Evolutionary conservation across 2,797 vertebrate species (phyloP), one percentile per base, ranked within the genome.

Genomic region (Syngnathus rostellatus): DNA sequence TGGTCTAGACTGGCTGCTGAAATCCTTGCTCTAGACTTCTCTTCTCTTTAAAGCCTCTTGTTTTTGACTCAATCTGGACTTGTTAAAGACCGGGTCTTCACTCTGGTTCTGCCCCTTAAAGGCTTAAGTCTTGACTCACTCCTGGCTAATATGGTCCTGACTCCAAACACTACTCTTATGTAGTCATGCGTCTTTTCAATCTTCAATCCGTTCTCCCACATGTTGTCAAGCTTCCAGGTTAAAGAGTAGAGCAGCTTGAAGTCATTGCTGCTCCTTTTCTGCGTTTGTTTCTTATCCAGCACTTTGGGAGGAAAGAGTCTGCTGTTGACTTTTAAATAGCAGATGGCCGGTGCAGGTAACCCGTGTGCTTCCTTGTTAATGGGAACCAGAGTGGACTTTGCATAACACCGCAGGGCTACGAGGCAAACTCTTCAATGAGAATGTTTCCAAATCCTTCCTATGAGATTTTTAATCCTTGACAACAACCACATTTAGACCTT

Each of bases 191-290:
- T 77, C 48, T 67, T 54, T 68, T 73, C 68, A 66, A 77, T 83
- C 72, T 66, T 65, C 72, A 63, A 61, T 76, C 61, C 46, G 75
- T 65, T 75, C 78, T 80, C 83, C 82, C 83, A 89, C 87, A 89
- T 85, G 82, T 91, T 86, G 84, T 77, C 82, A 78, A 53, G 84
- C 68, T 90, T 72, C 74, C 77, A 87, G 87, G 80, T 82, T 83
- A 21, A 83, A 78, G 53, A 62, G 68, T 82, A 72, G 68, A 75
- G 70, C 76, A 79, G 79, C 61, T 62, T 43, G 9, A 62, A 62
- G 61, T 62, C 39, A 62, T 62, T 62, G 50, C n/a, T 9, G n/a
- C 38, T 19, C 14, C 65, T 74, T 80, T 69, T 60, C 69, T 68
- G 57, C 63, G 64, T 69, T 81, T 72, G 72, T 70, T 74, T 77